A percentile compares a stretch with the other conserved stretches of the same genome.
Conservation (phyloP, 2,113 vertebrate genomes). For the Pelvicachromis taeniatus region DNA sequence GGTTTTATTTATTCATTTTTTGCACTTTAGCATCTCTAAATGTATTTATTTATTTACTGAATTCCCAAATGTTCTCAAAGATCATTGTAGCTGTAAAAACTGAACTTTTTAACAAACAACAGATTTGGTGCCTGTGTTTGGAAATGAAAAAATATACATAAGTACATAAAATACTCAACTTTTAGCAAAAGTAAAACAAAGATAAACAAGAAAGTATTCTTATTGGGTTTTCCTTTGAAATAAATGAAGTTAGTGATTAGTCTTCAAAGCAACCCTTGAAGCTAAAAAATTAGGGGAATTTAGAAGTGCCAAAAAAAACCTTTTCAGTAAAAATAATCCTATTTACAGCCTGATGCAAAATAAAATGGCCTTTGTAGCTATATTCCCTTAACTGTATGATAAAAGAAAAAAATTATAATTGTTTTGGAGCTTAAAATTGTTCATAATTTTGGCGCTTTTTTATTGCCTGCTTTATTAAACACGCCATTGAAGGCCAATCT, state of each 20-base stretch:
- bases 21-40: rapidly evolving
- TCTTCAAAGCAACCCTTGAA: neutral
- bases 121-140: neutral
- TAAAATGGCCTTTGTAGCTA: neutral
- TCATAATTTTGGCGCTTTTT: neutral
- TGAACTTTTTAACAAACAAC: rapidly evolving
- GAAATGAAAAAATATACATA: neutral
- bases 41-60: neutral
- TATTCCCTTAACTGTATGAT: neutral
- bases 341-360: neutral
- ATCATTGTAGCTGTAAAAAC: neutral
- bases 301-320: neutral
- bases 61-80: neutral
- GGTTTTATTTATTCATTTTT: neutral
- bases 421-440: neutral
- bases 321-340: neutral
- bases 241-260: rapidly evolving
- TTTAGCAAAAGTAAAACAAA: neutral
- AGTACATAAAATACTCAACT: neutral
- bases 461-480: neutral
- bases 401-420: rapidly evolving
- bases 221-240: neutral
- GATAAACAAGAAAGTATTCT: neutral
- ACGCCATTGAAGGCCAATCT: neutral
- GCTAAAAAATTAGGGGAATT: neutral